Conservation (phyloP, 2,797 vertebrate genomes). For the Tauraco hartlaubi region DNA sequence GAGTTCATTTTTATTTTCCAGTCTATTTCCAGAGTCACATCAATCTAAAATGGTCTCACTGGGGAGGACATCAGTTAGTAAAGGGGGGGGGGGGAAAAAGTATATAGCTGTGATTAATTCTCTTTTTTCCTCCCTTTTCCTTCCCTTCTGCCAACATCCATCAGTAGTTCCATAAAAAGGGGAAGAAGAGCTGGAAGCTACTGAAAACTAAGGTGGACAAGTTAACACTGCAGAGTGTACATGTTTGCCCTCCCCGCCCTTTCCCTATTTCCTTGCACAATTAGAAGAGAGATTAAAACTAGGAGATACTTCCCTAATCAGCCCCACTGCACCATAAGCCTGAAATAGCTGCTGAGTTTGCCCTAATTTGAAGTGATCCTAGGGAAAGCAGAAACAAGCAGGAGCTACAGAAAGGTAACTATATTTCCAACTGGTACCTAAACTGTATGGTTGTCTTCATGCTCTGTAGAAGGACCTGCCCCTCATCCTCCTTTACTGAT, state of each 20-base stretch:
- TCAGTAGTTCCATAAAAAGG: neutral
- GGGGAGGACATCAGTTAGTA: conserved; percentile 5
- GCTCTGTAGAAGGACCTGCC: neutral
- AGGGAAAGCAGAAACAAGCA: neutral
- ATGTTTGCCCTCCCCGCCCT: neutral
- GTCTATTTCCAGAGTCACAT: neutral
- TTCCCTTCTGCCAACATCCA: neutral
- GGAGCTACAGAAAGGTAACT: neutral
- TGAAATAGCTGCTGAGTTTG: neutral
- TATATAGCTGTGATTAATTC: conserved; percentile 14
- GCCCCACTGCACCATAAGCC: neutral
- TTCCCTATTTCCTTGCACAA: neutral
- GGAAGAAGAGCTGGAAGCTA: neutral
- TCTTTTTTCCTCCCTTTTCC: neutral
- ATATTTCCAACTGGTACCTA: neutral
- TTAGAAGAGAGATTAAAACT: neutral
- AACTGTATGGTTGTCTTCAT: neutral
- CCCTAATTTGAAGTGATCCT: neutral
- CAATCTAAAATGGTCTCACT: neutral
- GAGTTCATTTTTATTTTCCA: neutral
- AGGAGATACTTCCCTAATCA: neutral
- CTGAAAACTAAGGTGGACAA: neutral
- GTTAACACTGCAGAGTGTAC: neutral
- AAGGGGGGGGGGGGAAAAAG: neutral
- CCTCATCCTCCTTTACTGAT: neutral